A percentile compares a stretch with the other conserved stretches of the same genome.
Conservation (phyloP, 2,888 invertebrate genomes). For the Epirrita christyi region DNA sequence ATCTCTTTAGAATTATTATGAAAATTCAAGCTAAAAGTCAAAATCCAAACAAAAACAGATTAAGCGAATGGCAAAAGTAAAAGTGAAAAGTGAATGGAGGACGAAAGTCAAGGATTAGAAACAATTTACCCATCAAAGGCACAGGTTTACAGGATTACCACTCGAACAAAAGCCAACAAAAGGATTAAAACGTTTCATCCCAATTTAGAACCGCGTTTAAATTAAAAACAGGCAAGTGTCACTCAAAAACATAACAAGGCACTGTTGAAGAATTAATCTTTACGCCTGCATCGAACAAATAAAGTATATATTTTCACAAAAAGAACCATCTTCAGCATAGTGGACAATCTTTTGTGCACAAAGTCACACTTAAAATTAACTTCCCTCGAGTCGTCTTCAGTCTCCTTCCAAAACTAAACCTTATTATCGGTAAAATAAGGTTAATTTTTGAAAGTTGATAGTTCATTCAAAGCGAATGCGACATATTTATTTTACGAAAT, state of each 20-base stretch:
- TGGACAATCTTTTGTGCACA: constrained; percentile 75
- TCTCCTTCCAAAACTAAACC: constrained; percentile 38
- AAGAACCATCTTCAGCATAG: constrained; percentile 56
- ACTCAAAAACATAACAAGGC: constrained; percentile 72
- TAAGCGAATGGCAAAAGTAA: constrained; percentile 44
- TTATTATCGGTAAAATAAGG: constrained; percentile 41
- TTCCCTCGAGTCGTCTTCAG: constrained; percentile 60
- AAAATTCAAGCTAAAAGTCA: constrained; percentile 11
- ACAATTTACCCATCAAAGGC: constrained; percentile 61
- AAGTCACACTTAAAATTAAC: constrained; percentile 78
- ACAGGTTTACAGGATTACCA: constrained; percentile 58
- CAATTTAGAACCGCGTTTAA: constrained; percentile 59
- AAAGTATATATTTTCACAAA: constrained; percentile 63
- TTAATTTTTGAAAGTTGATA: constrained; percentile 42
- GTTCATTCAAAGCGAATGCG: constrained; percentile 72
- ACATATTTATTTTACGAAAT: constrained; percentile 85
- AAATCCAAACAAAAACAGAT: constrained; percentile 45
- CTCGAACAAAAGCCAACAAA: constrained; percentile 59
- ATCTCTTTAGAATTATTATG: constrained; percentile 1
- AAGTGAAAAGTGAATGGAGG: constrained; percentile 47
- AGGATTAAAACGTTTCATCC: constrained; percentile 60
- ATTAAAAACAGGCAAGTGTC: constrained; percentile 66
- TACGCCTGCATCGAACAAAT: constrained; percentile 55
- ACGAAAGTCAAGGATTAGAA: constrained; percentile 52
- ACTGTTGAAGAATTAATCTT: constrained; percentile 64